phyloP scores from a whole-genome alignment of 2,113 vertebrate genomes.

The Xiphias gladius region DNA sequence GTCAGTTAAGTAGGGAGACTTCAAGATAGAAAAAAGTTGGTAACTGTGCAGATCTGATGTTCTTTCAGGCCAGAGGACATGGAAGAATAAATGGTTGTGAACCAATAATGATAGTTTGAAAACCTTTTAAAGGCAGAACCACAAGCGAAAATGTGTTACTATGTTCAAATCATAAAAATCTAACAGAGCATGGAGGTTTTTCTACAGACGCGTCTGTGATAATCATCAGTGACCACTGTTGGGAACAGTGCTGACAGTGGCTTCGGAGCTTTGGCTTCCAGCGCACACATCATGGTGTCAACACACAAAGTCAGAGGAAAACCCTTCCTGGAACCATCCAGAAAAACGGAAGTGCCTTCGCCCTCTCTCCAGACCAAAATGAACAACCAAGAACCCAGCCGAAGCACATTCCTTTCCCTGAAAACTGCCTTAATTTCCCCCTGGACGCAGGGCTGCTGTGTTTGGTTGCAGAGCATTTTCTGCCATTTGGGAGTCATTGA shows the following conservation, averaged over 20 bases:
- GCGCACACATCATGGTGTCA: conserved; percentile 76
- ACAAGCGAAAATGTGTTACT: conserved; percentile 32
- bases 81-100: conserved; percentile 21
- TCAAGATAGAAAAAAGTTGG: not conserved
- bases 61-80: conserved; percentile 24
- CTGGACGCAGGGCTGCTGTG: conserved; percentile 12
- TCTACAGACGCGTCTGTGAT: conserved; percentile 57
- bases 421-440: conserved; percentile 36
- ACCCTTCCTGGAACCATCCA: conserved; percentile 47
- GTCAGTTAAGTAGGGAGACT: not conserved
- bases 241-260: conserved; percentile 60
- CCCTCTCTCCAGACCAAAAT: conserved; percentile 58
- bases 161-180: conserved; percentile 26
- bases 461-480: not conserved
- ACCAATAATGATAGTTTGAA: conserved; percentile 27
- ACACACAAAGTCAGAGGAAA: conserved; percentile 45
- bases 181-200: conserved; percentile 15
- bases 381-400: conserved; percentile 54
- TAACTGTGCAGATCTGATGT: conserved; percentile 11
- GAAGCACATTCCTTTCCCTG: conserved; percentile 62
- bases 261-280: conserved; percentile 55
- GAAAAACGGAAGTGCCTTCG: conserved; percentile 55
- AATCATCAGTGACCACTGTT: conserved; percentile 56
- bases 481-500: conserved; percentile 61
- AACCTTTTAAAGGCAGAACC: conserved; percentile 10